Evolutionary conservation across 2,113 vertebrate genomes (phyloP).

Genomic region (Leptodactylus fuscus): DNA sequence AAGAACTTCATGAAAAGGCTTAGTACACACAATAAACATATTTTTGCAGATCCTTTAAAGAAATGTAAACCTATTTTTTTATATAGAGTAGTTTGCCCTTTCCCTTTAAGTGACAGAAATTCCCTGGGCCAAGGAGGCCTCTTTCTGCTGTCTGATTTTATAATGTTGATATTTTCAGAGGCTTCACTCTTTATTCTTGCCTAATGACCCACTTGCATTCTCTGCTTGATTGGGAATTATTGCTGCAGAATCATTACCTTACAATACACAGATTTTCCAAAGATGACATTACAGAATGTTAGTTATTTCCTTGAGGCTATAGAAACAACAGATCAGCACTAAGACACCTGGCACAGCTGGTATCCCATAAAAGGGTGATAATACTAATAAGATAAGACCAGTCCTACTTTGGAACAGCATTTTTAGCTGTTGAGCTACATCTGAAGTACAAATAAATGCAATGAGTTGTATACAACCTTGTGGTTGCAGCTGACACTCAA

Average conservation of each 20-base stretch:
- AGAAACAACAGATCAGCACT: slow-evolving; percentile 42
- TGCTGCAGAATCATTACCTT: slow-evolving; percentile 46
- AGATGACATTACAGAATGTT: slow-evolving; percentile 50
- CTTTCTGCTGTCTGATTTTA: slow-evolving; percentile 59
- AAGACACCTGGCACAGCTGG: slow-evolving; percentile 55
- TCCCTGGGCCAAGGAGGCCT: slow-evolving; percentile 22
- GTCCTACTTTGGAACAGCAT: no score
- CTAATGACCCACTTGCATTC: slow-evolving; percentile 48
- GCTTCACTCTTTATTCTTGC: slow-evolving; percentile 51
- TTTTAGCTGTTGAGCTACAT: no score
- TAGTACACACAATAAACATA: background rate
- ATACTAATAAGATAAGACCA: slow-evolving; percentile 41
- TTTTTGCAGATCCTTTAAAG: background rate
- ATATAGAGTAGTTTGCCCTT: no score
- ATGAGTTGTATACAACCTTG: no score
- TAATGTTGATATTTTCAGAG: slow-evolving; percentile 37
- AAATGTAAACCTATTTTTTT: no score
- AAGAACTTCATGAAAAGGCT: background rate
- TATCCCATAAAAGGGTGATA: slow-evolving; percentile 29
- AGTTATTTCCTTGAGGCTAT: slow-evolving; percentile 53
- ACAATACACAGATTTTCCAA: slow-evolving; percentile 32
- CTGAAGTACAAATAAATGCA: no score
- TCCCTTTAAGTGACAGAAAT: background rate
- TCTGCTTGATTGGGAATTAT: slow-evolving; percentile 54
- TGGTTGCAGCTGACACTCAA: no score